phyloP scores from a whole-genome alignment of 2,888 invertebrate species.

The Litoditis marina region DNA sequence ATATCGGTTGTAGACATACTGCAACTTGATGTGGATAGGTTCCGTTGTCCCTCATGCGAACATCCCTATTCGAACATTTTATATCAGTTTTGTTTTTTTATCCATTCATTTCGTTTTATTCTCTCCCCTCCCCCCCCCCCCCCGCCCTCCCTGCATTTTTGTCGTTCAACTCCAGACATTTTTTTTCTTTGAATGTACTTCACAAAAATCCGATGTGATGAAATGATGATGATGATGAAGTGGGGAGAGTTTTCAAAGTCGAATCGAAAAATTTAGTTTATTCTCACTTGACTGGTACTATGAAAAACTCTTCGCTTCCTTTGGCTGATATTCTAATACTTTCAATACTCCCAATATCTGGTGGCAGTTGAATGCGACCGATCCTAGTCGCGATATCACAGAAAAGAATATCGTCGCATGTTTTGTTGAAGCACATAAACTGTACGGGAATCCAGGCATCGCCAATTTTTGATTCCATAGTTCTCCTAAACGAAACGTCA shows the following conservation, averaged over 20 bases:
- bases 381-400: conserved; percentile 32
- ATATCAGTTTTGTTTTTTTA: no score
- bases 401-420: conserved; percentile 25
- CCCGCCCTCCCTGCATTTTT: no score
- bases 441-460: conserved; percentile 21
- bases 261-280: background rate
- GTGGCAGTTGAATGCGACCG: conserved; percentile 18
- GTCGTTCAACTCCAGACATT: no score
- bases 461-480: background rate
- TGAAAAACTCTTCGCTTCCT: conserved; percentile 21
- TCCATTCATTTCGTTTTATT: no score
- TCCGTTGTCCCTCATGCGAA: conserved; percentile 19
- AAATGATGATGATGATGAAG: no score
- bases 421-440: conserved; percentile 26
- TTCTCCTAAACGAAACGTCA: background rate
- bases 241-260: background rate
- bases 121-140: no score
- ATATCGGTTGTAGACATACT: conserved; percentile 50
- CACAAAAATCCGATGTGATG: no score
- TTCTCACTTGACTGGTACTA: conserved; percentile 18
- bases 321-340: conserved; percentile 19
- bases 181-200: no score
- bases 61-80: conserved; percentile 40
- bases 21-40: conserved; percentile 34
- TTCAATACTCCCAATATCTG: conserved; percentile 3